Evolutionary conservation across 2,113 vertebrate genomes (phyloP), one percentile per base, ranked within the genome.

Genomic region (Trichechus manatus): DNA sequence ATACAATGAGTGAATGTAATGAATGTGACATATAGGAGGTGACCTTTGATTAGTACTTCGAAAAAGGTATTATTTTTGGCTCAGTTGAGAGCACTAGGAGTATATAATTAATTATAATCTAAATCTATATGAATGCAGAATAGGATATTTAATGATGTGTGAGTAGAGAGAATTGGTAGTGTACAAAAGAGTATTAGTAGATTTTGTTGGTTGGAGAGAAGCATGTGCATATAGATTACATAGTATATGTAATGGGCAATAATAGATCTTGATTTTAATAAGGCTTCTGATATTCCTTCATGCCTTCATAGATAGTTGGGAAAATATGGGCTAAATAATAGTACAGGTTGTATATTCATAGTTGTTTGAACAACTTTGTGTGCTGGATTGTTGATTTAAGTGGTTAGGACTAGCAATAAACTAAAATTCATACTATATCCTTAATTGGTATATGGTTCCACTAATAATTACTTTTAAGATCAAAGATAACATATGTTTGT

Each of bases 61-160:
- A 78, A 77, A 85, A 93, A 95, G 36, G 42, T 75, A 83, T 94
- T 70, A 78, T 79, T 92, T 89, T 53, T 81, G 70, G 22, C 15
- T 89, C 80, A 93, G 5, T 22, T 36, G 44, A 85, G 85, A 86
- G n/a, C 39, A 75, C 25, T 66, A 75, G 47, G 47, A 75, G 44
- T 61, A 39, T 25, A 42, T 94, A 63, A 63, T 42, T 75, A 53
- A 42, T 42, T 63, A 27, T 78, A 39, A 39, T 39, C 39, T 39
- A 31, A 47, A 27, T 77, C 1, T 53, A 6, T 63, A 19, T 42
- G 5, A 53, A 61, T 23, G 15, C 39, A 56, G 39, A 72, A 56
- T 78, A 64, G 56, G 29, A 47, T 50, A 15, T 36, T 36, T 64
- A 59, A 47, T 47, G 47, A 33, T 47, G 25, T 89, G 80, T 61